These are phyloP conservation scores for Gopherus flavomarginatus DNA, from an alignment of 2,113 vertebrate species.

Conservation along the genomic window DNA sequence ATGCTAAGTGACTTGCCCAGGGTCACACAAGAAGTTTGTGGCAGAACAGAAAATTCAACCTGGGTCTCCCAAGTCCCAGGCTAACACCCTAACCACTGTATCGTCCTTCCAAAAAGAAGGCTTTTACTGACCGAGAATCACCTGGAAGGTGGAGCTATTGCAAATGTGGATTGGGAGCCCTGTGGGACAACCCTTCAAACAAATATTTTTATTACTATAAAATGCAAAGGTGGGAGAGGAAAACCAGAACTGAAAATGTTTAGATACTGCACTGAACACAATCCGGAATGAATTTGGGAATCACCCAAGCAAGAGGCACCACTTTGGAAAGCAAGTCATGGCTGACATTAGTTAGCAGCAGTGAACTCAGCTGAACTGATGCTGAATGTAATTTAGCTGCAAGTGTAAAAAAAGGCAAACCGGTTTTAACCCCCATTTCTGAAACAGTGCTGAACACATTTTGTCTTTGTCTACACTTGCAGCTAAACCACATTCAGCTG, in stretches of 20 bases:
- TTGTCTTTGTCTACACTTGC: neutral
- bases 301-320: fast-evolving
- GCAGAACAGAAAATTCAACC: neutral
- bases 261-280: neutral
- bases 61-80: neutral
- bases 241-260: neutral
- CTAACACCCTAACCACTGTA: neutral
- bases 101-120: neutral
- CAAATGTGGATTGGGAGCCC: neutral
- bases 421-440: neutral
- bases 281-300: neutral
- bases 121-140: neutral
- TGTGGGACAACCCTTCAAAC: fast-evolving
- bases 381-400: neutral
- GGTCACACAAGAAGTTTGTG: neutral
- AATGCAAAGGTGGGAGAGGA: neutral
- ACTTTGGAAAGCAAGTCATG: neutral
- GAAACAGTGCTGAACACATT: neutral
- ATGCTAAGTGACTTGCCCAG: neutral
- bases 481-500: neutral
- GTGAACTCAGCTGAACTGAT: neutral
- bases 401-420: neutral
- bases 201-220: neutral
- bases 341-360: neutral
- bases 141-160: neutral